Percentiles rank a stretch among this genome's conserved stretches.
Conservation (phyloP, 2,797 vertebrate species). For the Propithecus deckenii region DNA sequence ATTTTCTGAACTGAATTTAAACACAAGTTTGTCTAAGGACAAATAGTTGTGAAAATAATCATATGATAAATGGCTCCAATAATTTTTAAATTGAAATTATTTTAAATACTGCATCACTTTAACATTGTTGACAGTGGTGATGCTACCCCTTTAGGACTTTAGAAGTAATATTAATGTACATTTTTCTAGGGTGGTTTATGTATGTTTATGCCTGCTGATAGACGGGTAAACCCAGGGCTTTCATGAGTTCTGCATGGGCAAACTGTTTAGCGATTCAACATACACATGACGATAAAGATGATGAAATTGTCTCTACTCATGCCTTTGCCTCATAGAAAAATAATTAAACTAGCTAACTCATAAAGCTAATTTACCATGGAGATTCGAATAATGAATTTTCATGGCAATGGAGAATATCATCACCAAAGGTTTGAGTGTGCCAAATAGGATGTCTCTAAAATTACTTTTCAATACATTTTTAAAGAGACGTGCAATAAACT, state of each 20-base stretch:
- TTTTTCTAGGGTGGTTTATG: neutral
- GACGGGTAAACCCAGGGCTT: neutral
- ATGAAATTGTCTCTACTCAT: neutral
- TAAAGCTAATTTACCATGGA: slow-evolving; percentile 34
- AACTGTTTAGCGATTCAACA: neutral
- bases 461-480: slow-evolving; percentile 11
- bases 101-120: neutral
- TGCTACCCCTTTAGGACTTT: neutral
- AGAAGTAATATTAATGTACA: neutral
- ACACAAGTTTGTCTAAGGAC: neutral
- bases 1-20: neutral
- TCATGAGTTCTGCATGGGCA: neutral
- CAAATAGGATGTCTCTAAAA: slow-evolving; percentile 15
- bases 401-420: neutral
- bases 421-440: neutral
- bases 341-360: slow-evolving; percentile 31
- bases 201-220: neutral
- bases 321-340: slow-evolving; percentile 34
- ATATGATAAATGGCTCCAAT: neutral
- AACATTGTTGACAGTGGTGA: neutral
- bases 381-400: slow-evolving; percentile 19
- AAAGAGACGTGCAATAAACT: neutral
- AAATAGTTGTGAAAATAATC: neutral
- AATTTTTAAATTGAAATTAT: slow-evolving; percentile 15
- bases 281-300: neutral